phyloP scores from a whole-genome alignment of 2,113 vertebrate genomes.

The Cebus imitator region DNA sequence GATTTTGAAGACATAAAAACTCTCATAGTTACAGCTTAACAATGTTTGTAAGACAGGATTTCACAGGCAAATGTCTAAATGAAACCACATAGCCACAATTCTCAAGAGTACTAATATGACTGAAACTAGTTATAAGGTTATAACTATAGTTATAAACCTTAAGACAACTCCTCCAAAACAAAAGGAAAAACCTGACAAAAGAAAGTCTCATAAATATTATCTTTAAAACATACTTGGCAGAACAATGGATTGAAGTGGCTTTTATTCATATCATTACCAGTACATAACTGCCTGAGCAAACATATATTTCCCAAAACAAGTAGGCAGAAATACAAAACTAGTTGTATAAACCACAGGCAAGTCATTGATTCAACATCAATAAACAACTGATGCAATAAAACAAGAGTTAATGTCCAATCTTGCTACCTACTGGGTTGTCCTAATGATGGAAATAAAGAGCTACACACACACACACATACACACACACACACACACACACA shows the following conservation, averaged over 20 bases:
- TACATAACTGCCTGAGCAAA: neutral
- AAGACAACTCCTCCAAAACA: neutral
- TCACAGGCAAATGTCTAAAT: conserved; percentile 28
- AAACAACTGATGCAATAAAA: neutral
- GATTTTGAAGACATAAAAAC: conserved; percentile 34
- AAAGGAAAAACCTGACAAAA: neutral
- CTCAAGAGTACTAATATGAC: neutral
- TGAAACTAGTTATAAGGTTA: neutral
- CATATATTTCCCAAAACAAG: neutral
- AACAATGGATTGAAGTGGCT: conserved; percentile 3
- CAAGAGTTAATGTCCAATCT: neutral
- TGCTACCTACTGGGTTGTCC: conserved; percentile 23
- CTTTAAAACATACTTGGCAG: conserved; percentile 43
- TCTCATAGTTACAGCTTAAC: neutral
- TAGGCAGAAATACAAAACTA: conserved; percentile 36
- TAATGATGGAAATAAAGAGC: neutral
- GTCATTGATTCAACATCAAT: neutral
- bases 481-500: neutral
- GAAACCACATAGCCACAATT: conserved; percentile 12
- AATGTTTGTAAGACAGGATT: conserved; percentile 28
- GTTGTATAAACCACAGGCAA: neutral
- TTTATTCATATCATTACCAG: conserved; percentile 37
- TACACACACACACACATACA: neutral
- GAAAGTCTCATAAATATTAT: conserved; percentile 13
- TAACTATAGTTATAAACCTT: neutral